phyloP scores from a whole-genome alignment of 2,113 vertebrate genomes.

The Telmatochromis sp. region DNA sequence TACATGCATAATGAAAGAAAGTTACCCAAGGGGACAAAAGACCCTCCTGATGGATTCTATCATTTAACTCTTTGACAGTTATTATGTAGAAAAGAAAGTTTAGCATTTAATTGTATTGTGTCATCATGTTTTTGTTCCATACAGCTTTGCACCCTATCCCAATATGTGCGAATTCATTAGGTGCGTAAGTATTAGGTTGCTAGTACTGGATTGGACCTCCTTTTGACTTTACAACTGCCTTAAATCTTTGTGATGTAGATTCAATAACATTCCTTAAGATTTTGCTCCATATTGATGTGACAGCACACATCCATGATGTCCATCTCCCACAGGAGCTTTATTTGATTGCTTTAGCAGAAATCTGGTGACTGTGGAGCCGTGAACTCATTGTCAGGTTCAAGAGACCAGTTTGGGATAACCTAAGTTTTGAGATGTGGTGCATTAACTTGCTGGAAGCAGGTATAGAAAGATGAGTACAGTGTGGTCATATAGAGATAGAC shows the following conservation, averaged over 20 bases:
- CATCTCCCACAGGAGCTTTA: background rate
- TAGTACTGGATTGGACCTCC: background rate
- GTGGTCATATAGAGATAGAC: background rate
- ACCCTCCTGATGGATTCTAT: background rate
- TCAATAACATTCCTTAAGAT: background rate
- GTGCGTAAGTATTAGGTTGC: fast-evolving
- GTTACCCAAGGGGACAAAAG: background rate
- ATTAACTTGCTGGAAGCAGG: background rate
- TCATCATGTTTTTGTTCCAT: background rate
- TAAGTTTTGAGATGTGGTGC: background rate
- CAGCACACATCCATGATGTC: fast-evolving
- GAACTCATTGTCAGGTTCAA: background rate
- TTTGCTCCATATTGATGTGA: background rate
- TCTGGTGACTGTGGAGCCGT: background rate
- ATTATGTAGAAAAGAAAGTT: background rate
- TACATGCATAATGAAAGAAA: background rate
- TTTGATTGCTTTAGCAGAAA: background rate
- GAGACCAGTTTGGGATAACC: background rate
- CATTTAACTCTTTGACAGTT: background rate
- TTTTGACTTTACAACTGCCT: background rate
- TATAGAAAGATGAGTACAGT: background rate
- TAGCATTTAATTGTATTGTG: background rate
- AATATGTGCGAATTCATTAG: background rate
- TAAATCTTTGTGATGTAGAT: background rate
- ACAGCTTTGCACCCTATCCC: background rate